phyloP scores from a whole-genome alignment of 2,888 invertebrate genomes.

The Ellobium chinense region DNA sequence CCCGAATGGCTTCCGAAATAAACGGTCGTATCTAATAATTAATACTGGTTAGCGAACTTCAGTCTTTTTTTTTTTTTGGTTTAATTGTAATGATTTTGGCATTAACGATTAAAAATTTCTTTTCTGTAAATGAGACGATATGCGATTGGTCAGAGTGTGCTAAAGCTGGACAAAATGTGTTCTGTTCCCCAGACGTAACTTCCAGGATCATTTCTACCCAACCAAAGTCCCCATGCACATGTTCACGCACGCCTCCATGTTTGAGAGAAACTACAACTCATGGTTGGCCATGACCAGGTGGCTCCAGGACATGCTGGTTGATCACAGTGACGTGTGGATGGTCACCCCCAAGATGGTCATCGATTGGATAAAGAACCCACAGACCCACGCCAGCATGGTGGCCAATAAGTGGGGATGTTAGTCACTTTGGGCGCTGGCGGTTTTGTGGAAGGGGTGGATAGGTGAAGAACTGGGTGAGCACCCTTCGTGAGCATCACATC shows the following conservation, averaged over 20 bases:
- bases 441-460: too few relatives aligned
- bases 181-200: constrained; percentile 4
- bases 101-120: too few relatives aligned
- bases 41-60: too few relatives aligned
- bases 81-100: too few relatives aligned
- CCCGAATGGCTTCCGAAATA: too few relatives aligned
- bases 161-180: too few relatives aligned
- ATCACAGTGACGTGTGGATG: constrained; percentile 3
- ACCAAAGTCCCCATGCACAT: constrained; percentile 20
- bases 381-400: constrained; percentile 13
- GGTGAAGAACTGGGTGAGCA: too few relatives aligned
- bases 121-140: too few relatives aligned
- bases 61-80: too few relatives aligned
- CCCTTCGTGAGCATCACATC: too few relatives aligned
- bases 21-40: too few relatives aligned
- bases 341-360: constrained; percentile 24
- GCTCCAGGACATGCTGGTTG: neutral
- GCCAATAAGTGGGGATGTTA: constrained; percentile 28
- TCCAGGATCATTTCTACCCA: constrained; percentile 13
- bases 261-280: neutral
- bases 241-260: constrained; percentile 26
- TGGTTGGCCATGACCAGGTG: constrained; percentile 2
- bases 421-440: too few relatives aligned
- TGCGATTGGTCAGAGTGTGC: neutral
- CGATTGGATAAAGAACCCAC: constrained; percentile 31